Evolutionary conservation across 2,888 invertebrate genomes (phyloP).

Genomic region (Empis livida): DNA sequence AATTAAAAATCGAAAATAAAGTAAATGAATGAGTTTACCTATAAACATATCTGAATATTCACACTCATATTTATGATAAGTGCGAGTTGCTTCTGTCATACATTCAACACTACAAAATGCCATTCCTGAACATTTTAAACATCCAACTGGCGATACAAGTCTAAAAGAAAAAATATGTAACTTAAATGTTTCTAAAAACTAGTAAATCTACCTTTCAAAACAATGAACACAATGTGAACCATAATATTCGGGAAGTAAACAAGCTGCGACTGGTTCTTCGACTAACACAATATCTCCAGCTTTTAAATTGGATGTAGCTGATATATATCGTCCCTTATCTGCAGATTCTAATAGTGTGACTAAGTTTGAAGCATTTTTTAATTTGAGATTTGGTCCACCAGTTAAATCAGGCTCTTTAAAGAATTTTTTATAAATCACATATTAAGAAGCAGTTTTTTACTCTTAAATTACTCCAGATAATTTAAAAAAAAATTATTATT

Average conservation of each 20-base stretch:
- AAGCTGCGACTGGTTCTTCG: constrained; percentile 61
- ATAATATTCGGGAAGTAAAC: constrained; percentile 55
- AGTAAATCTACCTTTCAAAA: constrained; percentile 52
- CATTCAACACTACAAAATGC: constrained; percentile 62
- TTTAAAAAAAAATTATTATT: too few relatives aligned
- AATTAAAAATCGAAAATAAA: too few relatives aligned
- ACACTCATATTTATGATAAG: constrained; percentile 67
- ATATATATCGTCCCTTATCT: constrained; percentile 54
- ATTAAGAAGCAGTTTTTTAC: too few relatives aligned
- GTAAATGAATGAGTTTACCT: too few relatives aligned
- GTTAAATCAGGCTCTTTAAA: constrained; percentile 32
- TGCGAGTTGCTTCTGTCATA: constrained; percentile 45
- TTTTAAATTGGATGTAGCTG: constrained; percentile 41
- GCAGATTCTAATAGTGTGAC: constrained; percentile 44
- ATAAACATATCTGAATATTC: constrained; percentile 58
- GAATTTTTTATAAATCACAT: too few relatives aligned
- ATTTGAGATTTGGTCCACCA: constrained; percentile 40
- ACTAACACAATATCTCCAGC: constrained; percentile 60
- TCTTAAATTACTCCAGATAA: too few relatives aligned
- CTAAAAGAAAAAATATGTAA: constrained; percentile 26
- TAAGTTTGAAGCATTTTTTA: constrained; percentile 47
- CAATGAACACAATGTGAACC: constrained; percentile 74
- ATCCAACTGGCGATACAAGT: constrained; percentile 53
- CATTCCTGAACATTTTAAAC: constrained; percentile 58
- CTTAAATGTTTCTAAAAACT: constrained; percentile 7